phyloP scores from a whole-genome alignment of 2,888 invertebrate species.

The Lasioglossum calceatum region DNA sequence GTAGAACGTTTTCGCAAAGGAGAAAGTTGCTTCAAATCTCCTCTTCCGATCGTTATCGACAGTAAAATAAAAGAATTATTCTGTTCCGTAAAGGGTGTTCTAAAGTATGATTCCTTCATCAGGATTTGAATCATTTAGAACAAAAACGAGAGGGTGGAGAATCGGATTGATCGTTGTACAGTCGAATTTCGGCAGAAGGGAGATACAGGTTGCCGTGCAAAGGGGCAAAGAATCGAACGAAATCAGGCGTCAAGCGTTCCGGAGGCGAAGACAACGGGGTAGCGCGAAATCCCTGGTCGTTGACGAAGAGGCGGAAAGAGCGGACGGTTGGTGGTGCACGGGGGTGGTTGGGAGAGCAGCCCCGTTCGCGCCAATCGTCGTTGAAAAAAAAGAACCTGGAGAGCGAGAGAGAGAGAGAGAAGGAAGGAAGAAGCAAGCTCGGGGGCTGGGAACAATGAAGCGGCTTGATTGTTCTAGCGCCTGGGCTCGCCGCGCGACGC shows the following conservation, averaged over 20 bases:
- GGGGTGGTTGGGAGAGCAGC: not conserved
- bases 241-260: conserved; percentile 28
- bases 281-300: conserved; percentile 35
- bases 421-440: conserved; percentile 67
- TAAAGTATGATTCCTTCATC: too few relatives aligned
- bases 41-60: too few relatives aligned
- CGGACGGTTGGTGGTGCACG: not conserved
- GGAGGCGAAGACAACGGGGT: conserved; percentile 13
- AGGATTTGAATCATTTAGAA: too few relatives aligned
- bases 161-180: too few relatives aligned
- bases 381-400: conserved; percentile 38
- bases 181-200: too few relatives aligned
- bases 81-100: too few relatives aligned
- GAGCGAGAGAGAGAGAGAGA: conserved; percentile 51
- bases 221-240: conserved; percentile 1
- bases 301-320: conserved; percentile 15
- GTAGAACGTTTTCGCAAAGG: too few relatives aligned
- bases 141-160: too few relatives aligned
- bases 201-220: too few relatives aligned
- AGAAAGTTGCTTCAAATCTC: too few relatives aligned
- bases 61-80: too few relatives aligned
- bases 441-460: conserved; percentile 77
- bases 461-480: conserved; percentile 83
- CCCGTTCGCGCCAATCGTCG: conserved; percentile 74
- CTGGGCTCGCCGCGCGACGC: conserved; percentile 71